Conservation (phyloP, 2,888 invertebrate species). For the Pristionchus maxplancki region DNA sequence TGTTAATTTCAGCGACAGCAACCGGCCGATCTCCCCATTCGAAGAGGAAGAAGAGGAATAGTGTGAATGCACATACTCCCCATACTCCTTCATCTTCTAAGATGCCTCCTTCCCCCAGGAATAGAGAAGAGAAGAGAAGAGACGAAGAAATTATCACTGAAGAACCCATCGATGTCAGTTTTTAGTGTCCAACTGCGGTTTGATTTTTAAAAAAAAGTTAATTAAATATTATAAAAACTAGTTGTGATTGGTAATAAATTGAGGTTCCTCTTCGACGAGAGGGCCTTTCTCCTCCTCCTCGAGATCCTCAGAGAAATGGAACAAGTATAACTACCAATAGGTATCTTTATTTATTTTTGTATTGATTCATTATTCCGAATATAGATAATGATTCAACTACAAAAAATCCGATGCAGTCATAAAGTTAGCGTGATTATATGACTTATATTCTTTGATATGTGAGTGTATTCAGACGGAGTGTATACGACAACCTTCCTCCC, state of each 20-base stretch:
- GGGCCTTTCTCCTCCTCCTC: background rate
- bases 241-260: background rate
- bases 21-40: conserved; percentile 63
- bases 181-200: background rate
- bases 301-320: conserved; percentile 20
- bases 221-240: background rate
- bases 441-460: background rate
- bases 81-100: background rate
- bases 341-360: background rate
- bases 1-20: conserved; percentile 48
- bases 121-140: background rate
- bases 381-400: no score
- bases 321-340: background rate
- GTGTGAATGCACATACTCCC: background rate
- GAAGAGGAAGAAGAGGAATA: conserved; percentile 55
- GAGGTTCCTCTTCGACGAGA: background rate
- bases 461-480: background rate
- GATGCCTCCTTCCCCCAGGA: background rate
- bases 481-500: conserved; percentile 36
- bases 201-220: no score
- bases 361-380: no score
- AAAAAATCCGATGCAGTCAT: no score
- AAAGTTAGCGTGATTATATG: no score
- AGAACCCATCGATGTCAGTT: background rate
- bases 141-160: background rate